Evolutionary conservation across 2,113 vertebrate genomes (phyloP).

Genomic region (Notarius quadriscutis): DNA sequence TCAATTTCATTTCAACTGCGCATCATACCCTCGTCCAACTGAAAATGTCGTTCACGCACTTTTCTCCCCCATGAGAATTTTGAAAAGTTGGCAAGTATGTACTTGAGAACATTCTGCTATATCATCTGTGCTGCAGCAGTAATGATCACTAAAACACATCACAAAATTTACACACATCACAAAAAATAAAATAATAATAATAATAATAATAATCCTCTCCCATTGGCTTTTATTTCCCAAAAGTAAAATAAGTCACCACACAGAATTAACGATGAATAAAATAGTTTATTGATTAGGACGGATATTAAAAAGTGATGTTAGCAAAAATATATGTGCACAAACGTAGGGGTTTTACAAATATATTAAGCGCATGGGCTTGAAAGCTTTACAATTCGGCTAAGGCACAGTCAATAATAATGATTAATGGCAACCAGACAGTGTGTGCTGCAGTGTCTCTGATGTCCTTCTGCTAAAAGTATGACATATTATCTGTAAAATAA

Average conservation of each 20-base stretch:
- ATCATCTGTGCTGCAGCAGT: neutral
- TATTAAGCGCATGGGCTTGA: constrained; percentile 59
- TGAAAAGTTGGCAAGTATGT: no score
- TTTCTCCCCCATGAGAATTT: no score
- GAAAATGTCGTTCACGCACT: no score
- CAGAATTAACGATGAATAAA: constrained; percentile 61
- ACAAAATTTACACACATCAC: neutral
- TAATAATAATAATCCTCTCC: neutral
- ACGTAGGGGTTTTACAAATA: constrained; percentile 10
- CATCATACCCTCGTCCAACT: no score
- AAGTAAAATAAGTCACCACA: constrained; percentile 63
- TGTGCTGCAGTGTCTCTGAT: constrained; percentile 60
- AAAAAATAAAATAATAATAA: no score
- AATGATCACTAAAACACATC: neutral
- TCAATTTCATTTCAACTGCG: no score
- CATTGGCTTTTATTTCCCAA: constrained; percentile 38
- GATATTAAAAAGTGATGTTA: constrained; percentile 56
- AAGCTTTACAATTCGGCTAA: constrained; percentile 62
- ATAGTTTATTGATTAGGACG: constrained; percentile 68
- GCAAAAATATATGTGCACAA: constrained; percentile 47
- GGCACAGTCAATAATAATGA: constrained; percentile 58
- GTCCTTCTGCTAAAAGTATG: constrained; percentile 76
- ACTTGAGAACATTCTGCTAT: neutral
- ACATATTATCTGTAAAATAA: constrained; percentile 76
- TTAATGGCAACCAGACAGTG: constrained; percentile 66